Base-by-base conservation (phyloP, 2,888 invertebrate species). In the Ditylenchus weischeri region DNA sequence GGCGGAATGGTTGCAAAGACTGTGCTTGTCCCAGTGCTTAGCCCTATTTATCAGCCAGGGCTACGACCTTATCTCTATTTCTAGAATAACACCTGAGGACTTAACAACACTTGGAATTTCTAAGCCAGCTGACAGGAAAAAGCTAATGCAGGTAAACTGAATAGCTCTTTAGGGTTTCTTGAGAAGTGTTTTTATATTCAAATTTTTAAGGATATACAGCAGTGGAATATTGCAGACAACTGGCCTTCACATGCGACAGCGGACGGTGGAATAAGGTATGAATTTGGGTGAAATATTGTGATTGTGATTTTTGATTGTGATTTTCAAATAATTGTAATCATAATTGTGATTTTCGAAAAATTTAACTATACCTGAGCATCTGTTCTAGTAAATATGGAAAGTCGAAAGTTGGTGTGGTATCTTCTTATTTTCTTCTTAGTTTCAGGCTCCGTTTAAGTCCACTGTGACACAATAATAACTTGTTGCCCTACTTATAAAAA, bases 71-170 rank as follows among this genome's bases (percentile, higher is more conserved):
- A 90, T 93, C 36, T 96, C 96, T 1, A 92, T 96, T 82, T 91
- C 94, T n/a, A 88, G 94, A 78, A 95, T 96, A 93, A 98, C 96
- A 18, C 96, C 98, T 0, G 95, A 96, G 86, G 89, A 89, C 82
- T 83, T 89, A 74, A 88, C 88, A 47, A 88, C 88, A 35, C 87
- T 89, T 75, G 88, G 89, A 79, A 93, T 98, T 78, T 94, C 93
- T 83, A 94, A 95, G 85, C 96, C 98, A 49, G 91, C 92, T 84
- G 95, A 96, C 85, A 88, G 96, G 77, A 95, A 95, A 84, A 88
- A 91, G 79, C 88, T 98, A 83, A 96, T 96, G 87, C 90, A 92
- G 43, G 43, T 43, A 13, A 6, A 15, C 43, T 43, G 15, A 15
- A 68, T 94, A 96, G 8, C 10, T 23, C 11, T 54, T 13, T 21